Evolutionary conservation across 92 coral and sea anemone species (phyloP).

Genomic region (Porites evermanni): DNA sequence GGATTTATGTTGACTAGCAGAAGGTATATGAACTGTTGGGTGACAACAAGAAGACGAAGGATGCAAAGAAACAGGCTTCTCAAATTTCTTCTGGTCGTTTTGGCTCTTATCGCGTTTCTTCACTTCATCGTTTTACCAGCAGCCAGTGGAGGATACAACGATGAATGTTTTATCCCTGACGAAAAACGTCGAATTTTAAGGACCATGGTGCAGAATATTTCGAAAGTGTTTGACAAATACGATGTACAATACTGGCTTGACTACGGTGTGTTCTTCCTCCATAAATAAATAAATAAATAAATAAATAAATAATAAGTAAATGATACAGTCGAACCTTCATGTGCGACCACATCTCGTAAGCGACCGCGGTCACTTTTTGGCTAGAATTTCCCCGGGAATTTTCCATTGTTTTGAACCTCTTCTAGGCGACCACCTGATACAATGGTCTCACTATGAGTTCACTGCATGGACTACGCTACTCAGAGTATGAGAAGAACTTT

Average conservation of each 20-base stretch:
- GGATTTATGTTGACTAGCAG: no score
- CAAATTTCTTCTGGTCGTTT: neutral
- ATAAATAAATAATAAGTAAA: no score
- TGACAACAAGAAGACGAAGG: neutral
- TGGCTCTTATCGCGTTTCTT: constrained; percentile 24
- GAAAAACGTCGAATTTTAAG: constrained; percentile 67
- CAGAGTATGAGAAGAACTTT: no score
- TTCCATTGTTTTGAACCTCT: no score
- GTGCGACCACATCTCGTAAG: no score
- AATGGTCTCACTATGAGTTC: no score
- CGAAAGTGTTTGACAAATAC: constrained; percentile 70
- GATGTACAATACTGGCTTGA: constrained; percentile 90
- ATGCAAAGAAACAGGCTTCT: neutral
- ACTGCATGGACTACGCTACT: no score
- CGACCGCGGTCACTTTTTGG: no score
- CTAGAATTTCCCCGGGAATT: no score
- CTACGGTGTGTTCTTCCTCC: constrained; percentile 70
- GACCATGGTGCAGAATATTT: constrained; percentile 72
- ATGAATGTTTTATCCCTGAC: constrained; percentile 72
- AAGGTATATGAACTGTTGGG: neutral
- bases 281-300: neutral
- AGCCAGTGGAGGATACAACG: constrained; percentile 76
- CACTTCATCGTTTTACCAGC: constrained; percentile 77
- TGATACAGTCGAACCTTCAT: no score
- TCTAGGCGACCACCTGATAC: no score